Base-by-base conservation (phyloP, 2,888 invertebrate species). In the Alcis repandata region DNA sequence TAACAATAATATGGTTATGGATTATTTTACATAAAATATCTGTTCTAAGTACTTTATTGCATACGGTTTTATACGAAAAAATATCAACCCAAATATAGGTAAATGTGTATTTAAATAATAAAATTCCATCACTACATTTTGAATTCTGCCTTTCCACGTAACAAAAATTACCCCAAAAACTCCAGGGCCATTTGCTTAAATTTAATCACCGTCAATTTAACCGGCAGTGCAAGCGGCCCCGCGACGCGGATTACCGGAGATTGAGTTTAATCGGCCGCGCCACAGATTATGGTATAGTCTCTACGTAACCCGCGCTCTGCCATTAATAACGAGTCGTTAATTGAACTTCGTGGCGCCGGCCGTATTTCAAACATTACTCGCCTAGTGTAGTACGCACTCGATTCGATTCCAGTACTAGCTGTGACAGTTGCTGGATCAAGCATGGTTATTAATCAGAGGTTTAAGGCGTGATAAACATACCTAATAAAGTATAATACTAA, bases 251-350 rank as follows among this genome's bases (percentile, higher is more conserved):
- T 90, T 87, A 90, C 89, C 82, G 90, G 90, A 89, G 90, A 90
- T 91, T 90, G 90, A 85, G 88, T 89, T 88, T 90, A 90, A 91
- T 91, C 89, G 91, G 86, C 84, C 84, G 81, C 83, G 84, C 20
- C 43, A 45, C 32, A 56, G 56, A 56, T 56, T 45, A 45, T 15
- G 13, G 2, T 20, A 45, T 13, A 56, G 45, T 56, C n/a, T 11
- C 15, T 54, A 19, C 19, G 19, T 22, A 33, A 43, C 10, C 32
- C 43, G 20, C 32, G 45, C 19, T 33, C 41, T 76, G 79, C 90
- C 91, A 91, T 92, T 90, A 89, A 91, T 92, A 91, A 90, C 89
- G 82, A 76, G 83, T 83, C 82, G 90, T 91, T 91, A 91, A 92
- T 91, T 92, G 89, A 89, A 90, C 87, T 84, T 83, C 86, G 82